These are phyloP conservation scores for Python bivittatus DNA, from an alignment of 2,113 vertebrate genomes.

Conservation along the genomic window DNA sequence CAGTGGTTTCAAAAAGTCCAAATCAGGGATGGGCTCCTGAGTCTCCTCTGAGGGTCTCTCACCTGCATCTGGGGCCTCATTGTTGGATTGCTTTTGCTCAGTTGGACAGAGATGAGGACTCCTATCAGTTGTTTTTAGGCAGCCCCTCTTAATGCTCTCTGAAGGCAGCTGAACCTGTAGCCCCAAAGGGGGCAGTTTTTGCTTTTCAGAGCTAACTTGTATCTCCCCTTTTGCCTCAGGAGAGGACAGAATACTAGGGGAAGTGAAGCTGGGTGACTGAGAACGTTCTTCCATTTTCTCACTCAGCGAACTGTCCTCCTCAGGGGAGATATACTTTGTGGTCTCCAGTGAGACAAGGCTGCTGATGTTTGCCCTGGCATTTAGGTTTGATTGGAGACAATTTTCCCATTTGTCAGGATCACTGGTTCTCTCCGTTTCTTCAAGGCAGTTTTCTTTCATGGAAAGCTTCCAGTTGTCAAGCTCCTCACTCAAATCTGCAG, in stretches of 20 bases:
- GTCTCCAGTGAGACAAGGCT: constrained; percentile 53
- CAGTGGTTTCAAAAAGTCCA: constrained; percentile 54
- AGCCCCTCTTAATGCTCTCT: neutral
- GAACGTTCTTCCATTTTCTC: constrained; percentile 72
- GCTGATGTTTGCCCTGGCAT: constrained; percentile 13
- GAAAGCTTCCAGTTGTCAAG: constrained; percentile 21
- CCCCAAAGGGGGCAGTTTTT: constrained; percentile 68
- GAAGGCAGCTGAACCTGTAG: constrained; percentile 27
- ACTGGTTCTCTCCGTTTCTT: constrained; percentile 18
- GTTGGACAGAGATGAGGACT: constrained; percentile 62
- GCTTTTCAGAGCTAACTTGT: constrained; percentile 51
- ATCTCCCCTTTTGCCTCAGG: constrained; percentile 56
- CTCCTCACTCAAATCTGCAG: neutral
- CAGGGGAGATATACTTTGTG: constrained; percentile 31
- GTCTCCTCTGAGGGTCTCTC: constrained; percentile 11
- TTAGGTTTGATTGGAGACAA: constrained; percentile 40
- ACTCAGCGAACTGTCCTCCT: constrained; percentile 63
- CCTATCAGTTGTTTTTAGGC: constrained; percentile 56
- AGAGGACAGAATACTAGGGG: constrained; percentile 81
- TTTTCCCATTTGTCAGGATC: constrained; percentile 31
- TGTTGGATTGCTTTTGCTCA: constrained; percentile 40
- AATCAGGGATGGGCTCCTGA: constrained; percentile 46
- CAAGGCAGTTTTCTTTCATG: constrained; percentile 41
- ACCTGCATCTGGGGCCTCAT: constrained; percentile 44
- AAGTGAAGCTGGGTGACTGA: constrained; percentile 67